phyloP scores from a whole-genome alignment of 1,140 invertebrate species.

The Macrotrachela quadricornifera region DNA sequence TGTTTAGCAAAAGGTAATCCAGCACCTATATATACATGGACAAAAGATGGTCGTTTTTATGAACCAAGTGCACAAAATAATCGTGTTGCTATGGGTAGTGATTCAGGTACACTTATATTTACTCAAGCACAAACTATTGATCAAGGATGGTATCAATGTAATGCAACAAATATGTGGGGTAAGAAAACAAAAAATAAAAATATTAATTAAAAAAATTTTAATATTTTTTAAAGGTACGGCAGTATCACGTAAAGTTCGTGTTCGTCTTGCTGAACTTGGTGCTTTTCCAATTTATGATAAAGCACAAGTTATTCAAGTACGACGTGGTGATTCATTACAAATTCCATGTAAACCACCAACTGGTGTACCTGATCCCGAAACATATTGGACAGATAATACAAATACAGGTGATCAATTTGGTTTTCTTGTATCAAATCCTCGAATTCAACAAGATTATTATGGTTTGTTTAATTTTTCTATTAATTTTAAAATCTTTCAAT shows the following conservation, averaged over 20 bases:
- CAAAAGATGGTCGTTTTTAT: conserved; percentile 7
- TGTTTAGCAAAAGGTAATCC: conserved; percentile 9
- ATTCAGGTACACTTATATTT: conserved; percentile 59
- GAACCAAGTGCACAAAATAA: conserved; percentile 9
- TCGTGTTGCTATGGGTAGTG: conserved; percentile 2
- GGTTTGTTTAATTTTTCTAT: background rate
- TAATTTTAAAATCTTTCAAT: too few relatives aligned
- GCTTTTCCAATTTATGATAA: background rate
- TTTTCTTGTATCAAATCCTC: background rate
- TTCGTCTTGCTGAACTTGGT: conserved; percentile 4
- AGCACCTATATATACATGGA: conserved; percentile 7
- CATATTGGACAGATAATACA: conserved; percentile 8
- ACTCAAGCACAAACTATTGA: conserved; percentile 68
- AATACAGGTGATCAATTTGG: conserved; percentile 3
- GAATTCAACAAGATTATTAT: conserved; percentile 7
- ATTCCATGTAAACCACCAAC: conserved; percentile 4
- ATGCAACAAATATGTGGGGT: conserved; percentile 80
- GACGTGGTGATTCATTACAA: conserved; percentile 1
- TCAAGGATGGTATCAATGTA: conserved; percentile 79
- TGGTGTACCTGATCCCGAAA: conserved; percentile 6
- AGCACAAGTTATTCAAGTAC: background rate
- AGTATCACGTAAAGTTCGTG: conserved; percentile 1
- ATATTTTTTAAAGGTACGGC: conserved; percentile 1
- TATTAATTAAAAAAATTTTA: background rate
- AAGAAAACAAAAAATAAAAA: conserved; percentile 43